These are phyloP conservation scores for Montifringilla adamsi DNA, from an alignment of 2,113 vertebrate species.

Conservation along the genomic window DNA sequence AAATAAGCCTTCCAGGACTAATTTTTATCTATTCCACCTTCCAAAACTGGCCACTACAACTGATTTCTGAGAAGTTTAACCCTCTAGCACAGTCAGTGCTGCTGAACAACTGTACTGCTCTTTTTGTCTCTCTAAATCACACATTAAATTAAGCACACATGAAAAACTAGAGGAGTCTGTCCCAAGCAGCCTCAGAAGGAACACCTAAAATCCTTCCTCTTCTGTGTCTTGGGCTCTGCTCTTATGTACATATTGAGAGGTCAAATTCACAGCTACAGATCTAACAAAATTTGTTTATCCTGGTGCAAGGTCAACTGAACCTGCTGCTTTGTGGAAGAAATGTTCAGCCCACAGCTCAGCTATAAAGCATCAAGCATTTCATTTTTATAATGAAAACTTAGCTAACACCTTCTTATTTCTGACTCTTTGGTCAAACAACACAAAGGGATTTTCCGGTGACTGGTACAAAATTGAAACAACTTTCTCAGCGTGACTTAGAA, in stretches of 20 bases:
- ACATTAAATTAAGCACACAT: neutral
- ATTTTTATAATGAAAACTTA: neutral
- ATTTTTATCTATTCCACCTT: neutral
- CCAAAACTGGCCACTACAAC: neutral
- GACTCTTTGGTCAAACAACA: neutral
- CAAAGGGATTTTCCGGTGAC: neutral
- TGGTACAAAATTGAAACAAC: neutral
- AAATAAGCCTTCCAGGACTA: neutral
- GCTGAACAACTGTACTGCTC: neutral
- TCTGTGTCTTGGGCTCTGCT: neutral
- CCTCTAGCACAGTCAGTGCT: neutral
- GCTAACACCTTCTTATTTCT: neutral
- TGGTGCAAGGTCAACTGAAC: neutral
- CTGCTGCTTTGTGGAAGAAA: neutral
- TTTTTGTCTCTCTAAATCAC: neutral
- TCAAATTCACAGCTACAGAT: neutral
- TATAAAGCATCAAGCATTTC: neutral
- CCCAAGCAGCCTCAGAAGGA: neutral
- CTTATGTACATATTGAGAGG: fast-evolving
- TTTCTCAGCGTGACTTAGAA: neutral
- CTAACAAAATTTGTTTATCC: neutral
- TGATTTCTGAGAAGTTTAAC: neutral
- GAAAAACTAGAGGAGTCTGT: neutral
- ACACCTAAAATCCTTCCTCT: neutral
- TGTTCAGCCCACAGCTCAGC: neutral